phyloP scores from a whole-genome alignment of 1,140 invertebrate genomes.

The Sminthurides bifidus region DNA sequence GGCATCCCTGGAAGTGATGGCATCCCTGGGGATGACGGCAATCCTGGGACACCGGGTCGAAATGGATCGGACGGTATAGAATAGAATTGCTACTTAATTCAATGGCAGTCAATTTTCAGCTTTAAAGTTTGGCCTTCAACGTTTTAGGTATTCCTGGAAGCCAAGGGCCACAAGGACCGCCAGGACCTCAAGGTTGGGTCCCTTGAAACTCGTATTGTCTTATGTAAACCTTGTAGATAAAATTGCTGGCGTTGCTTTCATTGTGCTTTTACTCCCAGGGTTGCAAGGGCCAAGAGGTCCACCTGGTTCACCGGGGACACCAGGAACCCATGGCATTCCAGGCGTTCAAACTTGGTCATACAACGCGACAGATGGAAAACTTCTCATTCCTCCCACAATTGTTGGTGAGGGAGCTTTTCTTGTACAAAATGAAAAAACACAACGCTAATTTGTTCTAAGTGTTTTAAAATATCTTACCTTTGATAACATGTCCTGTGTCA shows the following conservation, averaged over 20 bases:
- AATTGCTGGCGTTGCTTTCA: slow-evolving; percentile 1
- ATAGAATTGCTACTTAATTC: background rate
- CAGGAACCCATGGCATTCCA: slow-evolving; percentile 59
- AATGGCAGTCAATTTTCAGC: background rate
- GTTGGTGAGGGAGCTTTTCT: slow-evolving; percentile 43
- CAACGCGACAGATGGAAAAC: slow-evolving; percentile 49
- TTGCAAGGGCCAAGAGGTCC: slow-evolving; percentile 55
- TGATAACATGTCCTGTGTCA: background rate
- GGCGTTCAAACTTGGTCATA: slow-evolving; percentile 55
- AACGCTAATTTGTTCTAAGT: background rate
- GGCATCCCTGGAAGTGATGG: slow-evolving; percentile 49
- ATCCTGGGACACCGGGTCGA: slow-evolving; percentile 7
- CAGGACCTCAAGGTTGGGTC: slow-evolving; percentile 39
- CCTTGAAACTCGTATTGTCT: background rate
- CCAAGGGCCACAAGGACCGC: slow-evolving; percentile 46
- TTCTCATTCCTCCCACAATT: slow-evolving; percentile 67
- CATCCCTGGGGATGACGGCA: background rate
- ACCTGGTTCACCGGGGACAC: slow-evolving; percentile 44
- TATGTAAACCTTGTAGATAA: background rate
- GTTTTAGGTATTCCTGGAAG: slow-evolving; percentile 40
- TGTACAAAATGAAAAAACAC: slow-evolving; percentile 5
- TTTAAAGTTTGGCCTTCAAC: background rate
- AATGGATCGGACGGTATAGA: slow-evolving; percentile 33
- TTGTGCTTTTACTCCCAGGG: slow-evolving; percentile 38
- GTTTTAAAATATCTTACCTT: background rate